Evolutionary conservation across 2,888 invertebrate genomes (phyloP).

Genomic region (Athalia rosae): DNA sequence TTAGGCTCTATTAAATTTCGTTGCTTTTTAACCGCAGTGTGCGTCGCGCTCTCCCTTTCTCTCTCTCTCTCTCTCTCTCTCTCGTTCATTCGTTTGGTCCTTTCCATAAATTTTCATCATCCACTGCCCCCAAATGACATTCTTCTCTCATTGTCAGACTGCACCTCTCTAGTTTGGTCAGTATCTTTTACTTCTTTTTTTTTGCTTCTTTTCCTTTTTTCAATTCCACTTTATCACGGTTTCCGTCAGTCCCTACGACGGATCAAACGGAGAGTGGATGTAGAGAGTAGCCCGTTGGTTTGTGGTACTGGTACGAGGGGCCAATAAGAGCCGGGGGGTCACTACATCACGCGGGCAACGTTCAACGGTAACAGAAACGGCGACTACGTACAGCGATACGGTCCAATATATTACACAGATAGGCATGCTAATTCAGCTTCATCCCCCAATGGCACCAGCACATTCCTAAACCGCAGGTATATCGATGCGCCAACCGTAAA

Average conservation of each 20-base stretch:
- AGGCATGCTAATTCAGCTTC: constrained; percentile 69
- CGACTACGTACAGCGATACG: constrained; percentile 61
- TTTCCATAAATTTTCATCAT: background rate
- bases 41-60: too few relatives aligned
- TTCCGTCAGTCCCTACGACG: constrained; percentile 48
- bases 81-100: too few relatives aligned
- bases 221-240: constrained; percentile 18
- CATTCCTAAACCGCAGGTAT: constrained; percentile 18
- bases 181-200: background rate
- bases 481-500: background rate
- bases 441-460: constrained; percentile 50
- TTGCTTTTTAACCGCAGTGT: too few relatives aligned
- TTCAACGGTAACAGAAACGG: constrained; percentile 46
- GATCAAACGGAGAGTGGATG: constrained; percentile 64
- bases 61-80: too few relatives aligned
- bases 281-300: constrained; percentile 61
- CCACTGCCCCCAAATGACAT: constrained; percentile 1
- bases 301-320: constrained; percentile 53
- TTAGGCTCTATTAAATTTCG: background rate
- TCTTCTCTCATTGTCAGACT: background rate
- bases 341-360: constrained; percentile 58
- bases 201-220: background rate
- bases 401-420: constrained; percentile 69
- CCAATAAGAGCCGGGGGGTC: constrained; percentile 65
- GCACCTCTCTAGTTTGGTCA: background rate